Evolutionary conservation across 2,888 invertebrate genomes (phyloP), one percentile per base, ranked within the genome.

Genomic region (Tuberolachnus salignus): DNA sequence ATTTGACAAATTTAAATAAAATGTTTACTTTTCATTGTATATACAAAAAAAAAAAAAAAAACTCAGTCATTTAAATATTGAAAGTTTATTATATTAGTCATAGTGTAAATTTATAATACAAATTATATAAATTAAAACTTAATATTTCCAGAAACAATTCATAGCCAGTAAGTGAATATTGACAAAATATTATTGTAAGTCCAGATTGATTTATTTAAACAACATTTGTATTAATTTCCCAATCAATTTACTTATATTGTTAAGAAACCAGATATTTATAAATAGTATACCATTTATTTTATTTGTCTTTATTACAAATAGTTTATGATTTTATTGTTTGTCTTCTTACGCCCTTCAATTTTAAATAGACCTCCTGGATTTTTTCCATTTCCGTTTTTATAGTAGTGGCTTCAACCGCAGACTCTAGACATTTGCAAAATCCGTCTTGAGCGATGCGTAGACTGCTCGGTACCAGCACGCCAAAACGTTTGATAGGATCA

Each of bases 401-500:
- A 86, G 92, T 93, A 0, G 89, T 90, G 84, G 90, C 89, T 84
- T 92, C 90, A 14, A 91, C 88, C 51, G 89, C 87, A 84, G 90
- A 88, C 80, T 91, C 89, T 10, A 94, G 83, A 1, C 91, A 88
- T 83, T 90, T 90, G 83, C 90, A 89, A 84, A 94, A 96, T 83
- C 90, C 89, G 73, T 87, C 88, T 84, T 93, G 93, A 0, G 94
- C 93, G 82, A 88, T 88, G 83, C 91, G 90, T 83, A 96, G 86
- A 84, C 91, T 91, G 83, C 91, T 91, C 0, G 95, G 94, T 0
- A 94, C 93, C 51, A 96, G 86, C 55, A 94, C 89, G 14, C 95
- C 95, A 87, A 95, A 96, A 94, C 94, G 95, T 82, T 90, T 90
- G 46, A 95, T 85, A 0, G 95, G 94, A 85, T 95, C 90, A 14